These are phyloP conservation scores for Archips xylosteana DNA, from an alignment of 2,888 invertebrate genomes.

Conservation along the genomic window DNA sequence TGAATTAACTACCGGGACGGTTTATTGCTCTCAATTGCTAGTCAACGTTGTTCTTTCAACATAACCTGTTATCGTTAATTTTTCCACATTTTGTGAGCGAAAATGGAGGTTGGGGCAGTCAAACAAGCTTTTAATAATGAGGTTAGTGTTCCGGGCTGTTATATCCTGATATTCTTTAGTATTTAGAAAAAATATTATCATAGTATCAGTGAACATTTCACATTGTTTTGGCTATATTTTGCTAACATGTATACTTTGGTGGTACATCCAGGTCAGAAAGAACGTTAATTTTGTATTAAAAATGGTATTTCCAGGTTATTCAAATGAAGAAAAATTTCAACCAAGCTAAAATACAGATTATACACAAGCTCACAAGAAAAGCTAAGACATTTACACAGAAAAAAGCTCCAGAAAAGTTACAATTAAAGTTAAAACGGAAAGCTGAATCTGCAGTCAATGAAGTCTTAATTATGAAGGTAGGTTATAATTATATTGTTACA, in stretches of 20 bases:
- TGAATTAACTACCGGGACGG: neutral
- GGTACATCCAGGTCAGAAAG: no score
- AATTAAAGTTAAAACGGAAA: slow-evolving; percentile 72
- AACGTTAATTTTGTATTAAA: no score
- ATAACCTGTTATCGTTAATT: slow-evolving; percentile 49
- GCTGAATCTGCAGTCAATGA: slow-evolving; percentile 76
- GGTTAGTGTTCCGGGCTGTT: slow-evolving; percentile 53
- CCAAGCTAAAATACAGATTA: slow-evolving; percentile 75
- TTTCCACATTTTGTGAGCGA: slow-evolving; percentile 38
- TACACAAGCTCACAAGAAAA: slow-evolving; percentile 78
- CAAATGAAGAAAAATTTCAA: slow-evolving; percentile 73
- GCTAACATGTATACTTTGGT: no score
- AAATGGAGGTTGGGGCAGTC: slow-evolving; percentile 81
- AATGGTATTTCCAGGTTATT: slow-evolving; percentile 67
- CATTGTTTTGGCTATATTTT: neutral
- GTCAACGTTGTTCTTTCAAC: neutral
- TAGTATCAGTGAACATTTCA: neutral
- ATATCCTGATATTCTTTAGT: no score
- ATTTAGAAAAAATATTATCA: neutral
- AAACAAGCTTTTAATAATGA: slow-evolving; percentile 82
- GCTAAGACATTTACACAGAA: slow-evolving; percentile 73
- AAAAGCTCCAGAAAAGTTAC: slow-evolving; percentile 68
- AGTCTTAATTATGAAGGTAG: slow-evolving; percentile 77
- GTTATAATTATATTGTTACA: no score
- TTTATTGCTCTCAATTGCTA: neutral